Base-by-base conservation (phyloP, 2,888 invertebrate species). In the Halictus ligatus region DNA sequence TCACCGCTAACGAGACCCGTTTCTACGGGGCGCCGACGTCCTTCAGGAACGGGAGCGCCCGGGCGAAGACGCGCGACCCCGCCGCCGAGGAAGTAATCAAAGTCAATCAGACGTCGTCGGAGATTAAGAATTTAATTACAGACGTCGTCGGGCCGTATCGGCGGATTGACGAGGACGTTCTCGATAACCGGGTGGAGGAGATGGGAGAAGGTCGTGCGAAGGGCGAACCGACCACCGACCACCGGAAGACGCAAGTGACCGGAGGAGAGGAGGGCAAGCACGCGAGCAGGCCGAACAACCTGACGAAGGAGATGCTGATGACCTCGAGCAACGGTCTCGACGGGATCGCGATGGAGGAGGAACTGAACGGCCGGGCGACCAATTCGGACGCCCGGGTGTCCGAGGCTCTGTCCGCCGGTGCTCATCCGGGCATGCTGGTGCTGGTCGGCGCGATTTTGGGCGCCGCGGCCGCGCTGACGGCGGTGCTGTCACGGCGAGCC, bases 371-470 rank as follows among this genome's bases (percentile, higher is more conserved):
- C 6, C 91, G 91, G 6, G 93, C 92, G 5, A 93, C 92, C n/a
- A 94, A 94, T 84, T 92, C 93, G 12, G 93, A 93, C 43, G 92
- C 93, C 4, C 85, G 93, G 58, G 82, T 92, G 10, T 91, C 92
- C 43, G 94, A 94, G 73, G 90, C 93, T 35, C 83, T 93, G 5
- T 89, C 92, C 10, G 91, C 91, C 4, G 94, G 92, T 7, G 96
- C 95, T 91, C 96, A 96, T 94, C 97, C 96, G 80, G 96, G 95
- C 15, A 96, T 96, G 93, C 95, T 97, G 83, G 96, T 97, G 64
- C 95, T 96, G 78, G 95, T 96, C 50, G 96, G 96, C 74, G 96
- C 96, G 72, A 94, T 96, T 25, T 94, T 96, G 88, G 96, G 96
- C 25, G 95, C 96, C 82, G 96, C 96, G 64, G 96, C 96, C 2